phyloP scores from a whole-genome alignment of 2,888 invertebrate genomes.

The Drosophila tripunctata region DNA sequence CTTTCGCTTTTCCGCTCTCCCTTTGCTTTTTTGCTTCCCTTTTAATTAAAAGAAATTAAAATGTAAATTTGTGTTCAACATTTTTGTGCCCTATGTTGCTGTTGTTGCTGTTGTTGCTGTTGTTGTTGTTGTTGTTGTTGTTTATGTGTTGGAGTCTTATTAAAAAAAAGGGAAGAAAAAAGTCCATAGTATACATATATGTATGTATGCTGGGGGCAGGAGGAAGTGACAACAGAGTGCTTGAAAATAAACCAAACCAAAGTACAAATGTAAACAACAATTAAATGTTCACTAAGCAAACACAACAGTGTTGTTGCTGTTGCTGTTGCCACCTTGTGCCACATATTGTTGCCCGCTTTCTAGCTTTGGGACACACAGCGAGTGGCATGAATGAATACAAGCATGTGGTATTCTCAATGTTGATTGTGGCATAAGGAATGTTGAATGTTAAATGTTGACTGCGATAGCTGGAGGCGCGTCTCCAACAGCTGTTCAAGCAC shows the following conservation, averaged over 20 bases:
- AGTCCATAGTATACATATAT: background rate
- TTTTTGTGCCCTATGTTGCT: constrained; percentile 17
- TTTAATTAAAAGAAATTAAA: constrained; percentile 79
- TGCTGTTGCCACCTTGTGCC: background rate
- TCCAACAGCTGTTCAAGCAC: constrained; percentile 11
- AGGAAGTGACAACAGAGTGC: constrained; percentile 27
- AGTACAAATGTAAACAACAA: constrained; percentile 77
- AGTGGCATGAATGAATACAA: constrained; percentile 1
- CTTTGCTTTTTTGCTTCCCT: constrained; percentile 21
- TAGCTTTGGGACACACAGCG: constrained; percentile 1
- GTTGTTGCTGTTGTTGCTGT: constrained; percentile 10
- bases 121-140: constrained; percentile 23
- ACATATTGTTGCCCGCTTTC: background rate
- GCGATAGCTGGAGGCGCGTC: constrained; percentile 16
- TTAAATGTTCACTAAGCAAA: constrained; percentile 77
- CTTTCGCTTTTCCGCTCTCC: background rate
- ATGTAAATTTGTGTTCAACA: constrained; percentile 65
- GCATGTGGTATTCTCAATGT: constrained; percentile 8
- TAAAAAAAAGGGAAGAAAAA: constrained; percentile 35
- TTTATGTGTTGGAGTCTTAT: constrained; percentile 58
- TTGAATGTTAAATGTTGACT: constrained; percentile 8
- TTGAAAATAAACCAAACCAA: constrained; percentile 70
- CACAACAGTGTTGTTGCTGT: constrained; percentile 14
- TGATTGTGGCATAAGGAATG: constrained; percentile 18
- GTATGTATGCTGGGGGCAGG: background rate